Conservation (phyloP, 2,797 vertebrate genomes). For the Cyprinella venusta region DNA sequence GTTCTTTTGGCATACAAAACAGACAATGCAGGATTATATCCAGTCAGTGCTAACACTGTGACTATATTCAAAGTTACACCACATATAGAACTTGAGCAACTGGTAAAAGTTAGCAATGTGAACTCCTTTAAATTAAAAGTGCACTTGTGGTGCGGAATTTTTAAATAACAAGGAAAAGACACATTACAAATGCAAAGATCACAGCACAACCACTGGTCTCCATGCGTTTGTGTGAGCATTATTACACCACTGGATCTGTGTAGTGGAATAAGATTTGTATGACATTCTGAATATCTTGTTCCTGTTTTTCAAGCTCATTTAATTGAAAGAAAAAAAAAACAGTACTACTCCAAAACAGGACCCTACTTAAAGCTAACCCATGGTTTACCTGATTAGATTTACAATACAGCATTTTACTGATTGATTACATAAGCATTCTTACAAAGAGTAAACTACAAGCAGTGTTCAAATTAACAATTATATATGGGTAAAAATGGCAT, state of each 20-base stretch:
- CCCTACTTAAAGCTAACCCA: constrained; percentile 26
- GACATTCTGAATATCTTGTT: constrained; percentile 1
- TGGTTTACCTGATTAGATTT: constrained; percentile 39
- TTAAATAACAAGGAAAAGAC: constrained; percentile 15
- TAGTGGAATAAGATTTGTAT: constrained; percentile 13
- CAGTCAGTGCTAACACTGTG: constrained; percentile 51
- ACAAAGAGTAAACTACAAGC: constrained; percentile 39
- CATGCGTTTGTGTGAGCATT: constrained; percentile 41
- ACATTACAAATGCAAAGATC: constrained; percentile 36
- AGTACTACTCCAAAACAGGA: constrained; percentile 6
- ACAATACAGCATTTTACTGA: constrained; percentile 50
- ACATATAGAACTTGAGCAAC: constrained; percentile 17
- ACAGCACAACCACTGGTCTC: constrained; percentile 33
- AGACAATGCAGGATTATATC: constrained; percentile 70
- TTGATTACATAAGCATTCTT: constrained; percentile 48
- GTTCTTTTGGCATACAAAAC: constrained; percentile 64
- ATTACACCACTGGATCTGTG: background rate
- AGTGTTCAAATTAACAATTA: constrained; percentile 63
- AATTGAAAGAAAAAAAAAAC: background rate
- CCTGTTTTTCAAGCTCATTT: background rate
- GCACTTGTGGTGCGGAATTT: constrained; percentile 35
- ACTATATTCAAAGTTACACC: constrained; percentile 44
- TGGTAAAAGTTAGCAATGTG: constrained; percentile 9
- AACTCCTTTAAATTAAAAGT: constrained; percentile 34
- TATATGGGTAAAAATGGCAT: constrained; percentile 61